Percentiles rank a stretch among this genome's conserved stretches.
phyloP scores from a whole-genome alignment of 2,888 invertebrate genomes.

The Tenthredo distinguenda region DNA sequence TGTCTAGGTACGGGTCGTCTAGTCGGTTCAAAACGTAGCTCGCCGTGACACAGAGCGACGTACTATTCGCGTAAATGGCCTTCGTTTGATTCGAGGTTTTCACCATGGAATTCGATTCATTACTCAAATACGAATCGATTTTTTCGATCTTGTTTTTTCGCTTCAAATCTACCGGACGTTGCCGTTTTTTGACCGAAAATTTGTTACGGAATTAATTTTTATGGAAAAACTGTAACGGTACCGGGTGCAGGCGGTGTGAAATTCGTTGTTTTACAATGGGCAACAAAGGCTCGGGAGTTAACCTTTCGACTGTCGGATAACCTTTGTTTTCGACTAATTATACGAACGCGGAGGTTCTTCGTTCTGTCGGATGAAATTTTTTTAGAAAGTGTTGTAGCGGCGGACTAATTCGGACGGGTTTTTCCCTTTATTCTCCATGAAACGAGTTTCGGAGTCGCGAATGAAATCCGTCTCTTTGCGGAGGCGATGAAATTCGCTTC shows the following conservation, averaged over 20 bases:
- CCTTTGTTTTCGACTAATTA: background rate
- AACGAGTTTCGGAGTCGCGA: background rate
- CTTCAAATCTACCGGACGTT: background rate
- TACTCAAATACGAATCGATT: background rate
- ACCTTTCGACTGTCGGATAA: background rate
- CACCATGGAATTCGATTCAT: no score
- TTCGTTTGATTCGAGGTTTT: no score
- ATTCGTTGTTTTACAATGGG: background rate
- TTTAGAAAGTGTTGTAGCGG: background rate
- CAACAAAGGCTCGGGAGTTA: background rate
- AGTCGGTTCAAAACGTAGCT: background rate
- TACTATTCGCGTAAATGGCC: no score
- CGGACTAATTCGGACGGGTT: slow-evolving; percentile 7
- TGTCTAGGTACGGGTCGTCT: slow-evolving; percentile 2
- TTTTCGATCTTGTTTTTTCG: background rate
- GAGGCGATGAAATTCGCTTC: background rate
- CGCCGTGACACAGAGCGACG: background rate
- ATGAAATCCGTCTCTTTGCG: background rate
- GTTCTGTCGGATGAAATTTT: background rate
- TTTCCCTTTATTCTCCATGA: background rate
- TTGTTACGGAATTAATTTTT: background rate
- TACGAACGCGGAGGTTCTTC: background rate
- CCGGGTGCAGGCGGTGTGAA: background rate
- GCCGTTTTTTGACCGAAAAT: no score
- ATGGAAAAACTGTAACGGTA: background rate